phyloP scores from a whole-genome alignment of 30 jellyfish, hydroid and myxozoan genomes.

The Nemopilema nomurai region DNA sequence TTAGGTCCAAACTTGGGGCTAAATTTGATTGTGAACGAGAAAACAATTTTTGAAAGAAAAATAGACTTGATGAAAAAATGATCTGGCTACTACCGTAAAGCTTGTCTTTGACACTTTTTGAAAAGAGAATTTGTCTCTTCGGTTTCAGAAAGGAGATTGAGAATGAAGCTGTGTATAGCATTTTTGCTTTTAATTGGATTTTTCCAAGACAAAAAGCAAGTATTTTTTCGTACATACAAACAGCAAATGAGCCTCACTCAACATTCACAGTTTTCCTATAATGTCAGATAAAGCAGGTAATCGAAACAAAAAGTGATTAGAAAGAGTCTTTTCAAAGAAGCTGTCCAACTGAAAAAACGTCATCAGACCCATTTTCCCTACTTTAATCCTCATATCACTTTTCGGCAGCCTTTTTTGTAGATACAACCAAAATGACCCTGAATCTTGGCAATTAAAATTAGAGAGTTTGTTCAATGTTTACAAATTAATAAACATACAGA shows the following conservation, averaged over 20 bases:
- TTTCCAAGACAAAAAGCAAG: no score
- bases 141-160: no score
- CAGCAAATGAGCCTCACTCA: neutral
- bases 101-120: no score
- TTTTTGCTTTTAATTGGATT: no score
- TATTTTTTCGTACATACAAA: no score
- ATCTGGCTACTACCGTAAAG: no score
- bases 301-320: neutral
- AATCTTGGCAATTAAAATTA: neutral
- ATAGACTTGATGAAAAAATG: no score
- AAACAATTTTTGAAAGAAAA: no score
- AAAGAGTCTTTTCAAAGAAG: neutral
- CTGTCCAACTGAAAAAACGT: neutral
- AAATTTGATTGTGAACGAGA: no score
- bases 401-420: neutral
- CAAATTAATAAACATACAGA: constrained; percentile 7
- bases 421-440: neutral
- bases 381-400: neutral
- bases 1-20: no score
- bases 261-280: neutral
- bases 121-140: no score
- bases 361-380: neutral
- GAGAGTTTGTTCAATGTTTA: neutral
- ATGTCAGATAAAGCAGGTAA: neutral
- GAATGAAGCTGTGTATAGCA: no score